Conservation (phyloP, 2,888 invertebrate genomes). For the Amiota mariae region DNA sequence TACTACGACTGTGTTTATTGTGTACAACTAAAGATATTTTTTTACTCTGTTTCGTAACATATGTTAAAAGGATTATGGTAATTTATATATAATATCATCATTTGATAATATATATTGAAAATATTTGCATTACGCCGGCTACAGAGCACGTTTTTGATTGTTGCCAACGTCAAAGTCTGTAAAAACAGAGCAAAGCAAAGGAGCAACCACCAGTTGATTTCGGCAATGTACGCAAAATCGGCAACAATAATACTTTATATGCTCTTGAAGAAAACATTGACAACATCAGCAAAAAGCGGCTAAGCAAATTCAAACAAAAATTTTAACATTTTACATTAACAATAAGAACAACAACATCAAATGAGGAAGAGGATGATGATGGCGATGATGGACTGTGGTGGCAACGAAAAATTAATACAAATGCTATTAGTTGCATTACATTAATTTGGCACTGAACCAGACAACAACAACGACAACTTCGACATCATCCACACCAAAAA, state of each 20-base stretch:
- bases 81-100: too few species aligned
- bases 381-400: neutral
- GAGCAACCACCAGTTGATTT: slow-evolving; percentile 49
- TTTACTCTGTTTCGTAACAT: neutral
- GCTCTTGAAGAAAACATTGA: neutral
- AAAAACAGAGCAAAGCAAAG: neutral
- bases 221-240: neutral
- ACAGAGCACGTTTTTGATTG: slow-evolving; percentile 34
- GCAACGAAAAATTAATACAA: slow-evolving; percentile 17
- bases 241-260: too few species aligned
- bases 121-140: neutral
- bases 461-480: slow-evolving; percentile 42
- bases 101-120: too few species aligned
- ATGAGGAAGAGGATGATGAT: too few species aligned
- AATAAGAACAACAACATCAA: neutral
- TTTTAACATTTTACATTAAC: neutral
- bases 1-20: too few species aligned
- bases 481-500: slow-evolving; percentile 42
- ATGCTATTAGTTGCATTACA: slow-evolving; percentile 6
- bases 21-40: too few species aligned
- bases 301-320: too few species aligned
- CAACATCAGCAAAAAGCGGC: neutral
- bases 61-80: neutral
- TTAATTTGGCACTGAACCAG: slow-evolving; percentile 55
- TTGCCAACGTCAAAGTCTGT: slow-evolving; percentile 11